A percentile compares a stretch with the other conserved stretches of the same genome.
These are phyloP conservation scores for Hydrophis major DNA, from an alignment of 2,797 vertebrate species.

Conservation along the genomic window DNA sequence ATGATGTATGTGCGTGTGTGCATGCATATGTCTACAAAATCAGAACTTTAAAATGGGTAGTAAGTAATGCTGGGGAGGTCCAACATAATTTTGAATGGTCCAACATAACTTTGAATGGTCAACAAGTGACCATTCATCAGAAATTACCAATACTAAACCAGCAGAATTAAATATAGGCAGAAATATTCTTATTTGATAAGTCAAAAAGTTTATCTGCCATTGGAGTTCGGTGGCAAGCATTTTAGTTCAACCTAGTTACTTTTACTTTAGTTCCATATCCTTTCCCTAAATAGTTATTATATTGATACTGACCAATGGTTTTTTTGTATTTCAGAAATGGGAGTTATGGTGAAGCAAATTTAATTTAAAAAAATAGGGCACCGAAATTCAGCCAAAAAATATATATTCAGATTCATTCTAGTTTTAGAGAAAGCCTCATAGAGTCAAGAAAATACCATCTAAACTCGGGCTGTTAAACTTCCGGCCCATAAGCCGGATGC, in stretches of 20 bases:
- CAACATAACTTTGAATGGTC: neutral
- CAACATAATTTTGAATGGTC: neutral
- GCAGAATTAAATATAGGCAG: neutral
- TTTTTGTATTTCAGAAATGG: neutral
- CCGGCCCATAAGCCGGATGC: too few species aligned
- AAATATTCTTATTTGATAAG: neutral
- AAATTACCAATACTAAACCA: neutral
- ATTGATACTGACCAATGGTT: neutral
- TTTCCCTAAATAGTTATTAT: neutral
- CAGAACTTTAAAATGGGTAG: neutral
- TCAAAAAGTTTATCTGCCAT: neutral
- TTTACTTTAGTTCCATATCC: neutral
- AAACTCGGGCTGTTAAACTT: too few species aligned
- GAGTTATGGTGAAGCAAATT: neutral
- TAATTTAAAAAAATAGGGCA: neutral
- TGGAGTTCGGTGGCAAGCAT: neutral
- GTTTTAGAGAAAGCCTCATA: neutral
- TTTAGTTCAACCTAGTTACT: neutral
- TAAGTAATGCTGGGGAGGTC: neutral
- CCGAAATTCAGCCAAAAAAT: neutral
- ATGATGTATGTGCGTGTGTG: neutral
- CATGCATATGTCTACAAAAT: neutral
- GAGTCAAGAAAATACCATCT: neutral
- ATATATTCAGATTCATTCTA: neutral
- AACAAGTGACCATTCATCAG: neutral